Conservation (phyloP, 2,888 invertebrate genomes). For the Heteromyza rotundicornis region DNA sequence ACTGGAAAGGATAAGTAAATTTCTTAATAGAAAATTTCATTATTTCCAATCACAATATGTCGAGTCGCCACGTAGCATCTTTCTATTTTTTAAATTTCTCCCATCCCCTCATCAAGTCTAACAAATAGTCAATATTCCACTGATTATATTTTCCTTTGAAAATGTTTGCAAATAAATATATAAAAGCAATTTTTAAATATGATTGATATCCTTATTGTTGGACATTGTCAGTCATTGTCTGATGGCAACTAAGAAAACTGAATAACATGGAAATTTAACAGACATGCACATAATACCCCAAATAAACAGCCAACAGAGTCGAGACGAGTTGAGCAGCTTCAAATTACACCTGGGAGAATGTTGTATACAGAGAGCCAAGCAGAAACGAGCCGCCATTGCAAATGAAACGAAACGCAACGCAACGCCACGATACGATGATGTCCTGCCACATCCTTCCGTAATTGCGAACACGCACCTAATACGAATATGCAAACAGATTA, state of each 20-base stretch:
- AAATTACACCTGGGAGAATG: conserved; percentile 32
- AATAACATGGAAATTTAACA: not conserved
- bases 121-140: no score
- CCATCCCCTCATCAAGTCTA: no score
- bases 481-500: conserved; percentile 48
- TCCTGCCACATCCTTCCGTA: conserved; percentile 15
- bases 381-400: not conserved
- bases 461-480: conserved; percentile 15
- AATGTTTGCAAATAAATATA: not conserved
- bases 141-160: conserved; percentile 35
- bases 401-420: not conserved
- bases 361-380: not conserved
- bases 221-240: conserved; percentile 25
- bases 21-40: no score
- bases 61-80: no score
- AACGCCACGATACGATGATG: no score
- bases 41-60: no score
- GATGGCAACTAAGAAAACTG: not conserved
- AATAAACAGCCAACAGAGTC: conserved; percentile 9
- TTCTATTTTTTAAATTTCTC: no score
- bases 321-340: conserved; percentile 30
- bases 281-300: not conserved
- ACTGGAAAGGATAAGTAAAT: no score
- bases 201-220: conserved; percentile 37
- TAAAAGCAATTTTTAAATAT: conserved; percentile 2